Evolutionary conservation across 2,113 vertebrate species (phyloP).

Genomic region (Electrona antarctica): DNA sequence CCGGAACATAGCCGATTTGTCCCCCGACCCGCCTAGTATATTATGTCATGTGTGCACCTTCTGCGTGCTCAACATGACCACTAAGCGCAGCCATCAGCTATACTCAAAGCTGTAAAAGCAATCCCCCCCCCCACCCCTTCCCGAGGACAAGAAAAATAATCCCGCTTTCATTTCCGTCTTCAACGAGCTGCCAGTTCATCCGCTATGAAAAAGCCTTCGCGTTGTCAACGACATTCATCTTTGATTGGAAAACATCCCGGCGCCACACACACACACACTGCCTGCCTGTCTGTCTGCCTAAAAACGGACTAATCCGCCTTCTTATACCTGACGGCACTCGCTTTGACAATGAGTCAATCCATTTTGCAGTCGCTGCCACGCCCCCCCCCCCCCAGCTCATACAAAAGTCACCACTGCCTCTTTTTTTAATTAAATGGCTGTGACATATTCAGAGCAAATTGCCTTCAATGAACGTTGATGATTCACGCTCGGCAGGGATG

Average conservation of each 20-base stretch:
- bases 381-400: not conserved
- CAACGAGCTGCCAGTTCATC: too few species aligned
- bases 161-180: too few species aligned
- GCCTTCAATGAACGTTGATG: slow-evolving; percentile 49
- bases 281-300: slow-evolving; percentile 6
- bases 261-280: not conserved
- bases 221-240: too few species aligned
- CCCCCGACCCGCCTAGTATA: too few species aligned
- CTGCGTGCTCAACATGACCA: too few species aligned
- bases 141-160: not conserved
- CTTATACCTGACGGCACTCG: not conserved
- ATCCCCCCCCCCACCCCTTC: too few species aligned
- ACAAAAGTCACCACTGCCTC: not conserved
- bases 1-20: too few species aligned
- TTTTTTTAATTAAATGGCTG: slow-evolving; percentile 41
- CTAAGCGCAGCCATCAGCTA: too few species aligned
- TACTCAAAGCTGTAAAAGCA: too few species aligned
- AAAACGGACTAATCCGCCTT: not conserved
- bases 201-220: too few species aligned
- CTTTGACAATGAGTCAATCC: not conserved
- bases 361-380: not conserved
- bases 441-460: slow-evolving; percentile 41
- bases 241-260: not conserved
- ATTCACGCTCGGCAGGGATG: slow-evolving; percentile 29
- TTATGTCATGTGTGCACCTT: too few species aligned